Conservation (phyloP, 2,888 invertebrate species). For the Eulithis testata region DNA sequence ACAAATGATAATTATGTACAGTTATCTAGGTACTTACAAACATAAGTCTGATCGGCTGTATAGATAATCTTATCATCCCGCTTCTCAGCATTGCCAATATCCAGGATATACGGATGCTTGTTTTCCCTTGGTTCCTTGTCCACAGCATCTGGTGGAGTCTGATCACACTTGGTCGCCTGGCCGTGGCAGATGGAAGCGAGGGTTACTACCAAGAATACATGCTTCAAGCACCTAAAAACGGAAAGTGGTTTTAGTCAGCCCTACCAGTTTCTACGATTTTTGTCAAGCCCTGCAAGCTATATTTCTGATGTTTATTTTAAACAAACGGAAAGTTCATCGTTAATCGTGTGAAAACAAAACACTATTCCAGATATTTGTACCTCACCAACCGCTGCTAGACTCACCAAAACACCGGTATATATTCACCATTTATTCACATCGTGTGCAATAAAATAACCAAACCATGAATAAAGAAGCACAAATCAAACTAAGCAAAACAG, state of each 20-base stretch:
- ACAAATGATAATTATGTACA: too few relatives aligned
- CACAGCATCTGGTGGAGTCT: slow-evolving; percentile 61
- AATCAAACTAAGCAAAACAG: slow-evolving; percentile 33
- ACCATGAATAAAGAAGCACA: slow-evolving; percentile 18
- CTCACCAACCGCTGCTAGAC: neutral
- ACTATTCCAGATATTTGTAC: neutral
- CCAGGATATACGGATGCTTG: slow-evolving; percentile 57
- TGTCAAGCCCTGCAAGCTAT: too few relatives aligned
- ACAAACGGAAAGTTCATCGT: too few relatives aligned
- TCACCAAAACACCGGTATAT: slow-evolving; percentile 6
- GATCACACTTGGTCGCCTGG: slow-evolving; percentile 65
- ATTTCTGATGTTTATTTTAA: too few relatives aligned
- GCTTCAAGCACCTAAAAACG: slow-evolving; percentile 51
- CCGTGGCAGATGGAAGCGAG: slow-evolving; percentile 35
- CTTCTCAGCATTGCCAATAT: slow-evolving; percentile 53
- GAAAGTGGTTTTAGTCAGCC: too few relatives aligned
- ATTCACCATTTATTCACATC: neutral
- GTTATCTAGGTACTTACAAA: slow-evolving; percentile 57
- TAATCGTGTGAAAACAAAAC: neutral
- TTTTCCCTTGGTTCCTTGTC: slow-evolving; percentile 58
- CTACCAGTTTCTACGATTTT: too few relatives aligned
- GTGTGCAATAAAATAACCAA: slow-evolving; percentile 6
- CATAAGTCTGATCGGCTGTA: slow-evolving; percentile 71
- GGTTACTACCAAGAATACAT: slow-evolving; percentile 44
- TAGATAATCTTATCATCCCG: slow-evolving; percentile 52